phyloP scores from a whole-genome alignment of 2,797 vertebrate genomes.

The Adelosebastes latens region DNA sequence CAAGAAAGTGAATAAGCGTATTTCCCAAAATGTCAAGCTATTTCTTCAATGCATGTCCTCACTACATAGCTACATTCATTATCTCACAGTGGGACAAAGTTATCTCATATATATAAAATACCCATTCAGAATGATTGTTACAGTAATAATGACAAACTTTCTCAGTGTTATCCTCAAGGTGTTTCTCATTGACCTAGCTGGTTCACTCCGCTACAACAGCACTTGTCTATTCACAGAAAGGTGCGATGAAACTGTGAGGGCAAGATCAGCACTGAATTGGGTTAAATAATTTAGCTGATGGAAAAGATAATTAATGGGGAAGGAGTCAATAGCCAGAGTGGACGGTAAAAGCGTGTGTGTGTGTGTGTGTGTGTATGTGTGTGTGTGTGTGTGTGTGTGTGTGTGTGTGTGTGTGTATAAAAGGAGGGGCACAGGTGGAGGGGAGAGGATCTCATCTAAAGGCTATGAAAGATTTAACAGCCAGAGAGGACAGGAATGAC shows the following conservation, averaged over 20 bases:
- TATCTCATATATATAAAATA: too few relatives aligned
- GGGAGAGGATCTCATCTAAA: constrained; percentile 81
- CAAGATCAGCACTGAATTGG: constrained; percentile 72
- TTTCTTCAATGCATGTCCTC: background rate
- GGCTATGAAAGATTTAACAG: constrained; percentile 83
- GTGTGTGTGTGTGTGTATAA: constrained; percentile 20
- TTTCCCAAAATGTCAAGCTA: background rate
- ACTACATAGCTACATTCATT: background rate
- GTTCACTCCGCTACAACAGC: constrained; percentile 30
- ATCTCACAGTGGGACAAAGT: background rate
- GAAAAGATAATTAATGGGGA: constrained; percentile 83
- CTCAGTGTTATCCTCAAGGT: constrained; percentile 29
- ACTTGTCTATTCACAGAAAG: constrained; percentile 47
- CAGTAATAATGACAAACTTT: background rate
- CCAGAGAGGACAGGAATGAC: constrained; percentile 79
- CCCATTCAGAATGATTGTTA: background rate
- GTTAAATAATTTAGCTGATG: constrained; percentile 83
- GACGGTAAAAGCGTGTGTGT: constrained; percentile 30
- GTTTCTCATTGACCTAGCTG: constrained; percentile 40
- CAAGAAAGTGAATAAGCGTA: background rate
- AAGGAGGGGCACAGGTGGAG: constrained; percentile 76
- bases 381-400: constrained; percentile 24
- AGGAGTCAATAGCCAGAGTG: constrained; percentile 74
- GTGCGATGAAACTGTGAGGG: constrained; percentile 61
- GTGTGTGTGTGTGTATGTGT: constrained; percentile 14